Percentiles rank a stretch among this genome's conserved stretches.
Evolutionary conservation across 1,140 invertebrate genomes (phyloP).

Genomic region (Drosophila repleta): DNA sequence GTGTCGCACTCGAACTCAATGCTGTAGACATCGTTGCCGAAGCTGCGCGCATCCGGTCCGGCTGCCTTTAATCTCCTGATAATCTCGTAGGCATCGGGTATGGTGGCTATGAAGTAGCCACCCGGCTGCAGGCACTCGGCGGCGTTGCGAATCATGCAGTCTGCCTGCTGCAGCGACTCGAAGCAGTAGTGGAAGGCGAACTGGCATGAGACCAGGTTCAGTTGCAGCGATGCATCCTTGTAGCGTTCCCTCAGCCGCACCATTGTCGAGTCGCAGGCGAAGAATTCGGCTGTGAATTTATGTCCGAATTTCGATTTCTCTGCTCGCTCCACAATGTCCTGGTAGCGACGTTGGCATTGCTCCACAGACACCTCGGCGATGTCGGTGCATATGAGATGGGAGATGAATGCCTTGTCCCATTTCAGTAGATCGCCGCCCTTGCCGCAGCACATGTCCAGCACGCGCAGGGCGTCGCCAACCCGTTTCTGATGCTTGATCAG

Average conservation of each 20-base stretch:
- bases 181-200: slow-evolving; percentile 99
- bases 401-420: slow-evolving; percentile 94
- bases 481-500: slow-evolving; percentile 87
- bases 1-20: slow-evolving; percentile 91
- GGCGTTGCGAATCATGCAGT: slow-evolving; percentile 96
- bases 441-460: slow-evolving; percentile 93
- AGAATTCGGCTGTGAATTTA: slow-evolving; percentile 94
- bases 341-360: slow-evolving; percentile 91
- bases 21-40: slow-evolving; percentile 95
- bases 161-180: slow-evolving; percentile 95
- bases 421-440: slow-evolving; percentile 99
- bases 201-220: slow-evolving; percentile 98
- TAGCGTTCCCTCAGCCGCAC: slow-evolving; percentile 90
- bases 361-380: slow-evolving; percentile 96
- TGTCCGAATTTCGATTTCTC: slow-evolving; percentile 79
- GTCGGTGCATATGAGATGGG: slow-evolving; percentile 96
- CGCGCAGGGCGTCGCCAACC: slow-evolving; percentile 86
- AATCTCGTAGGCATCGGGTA: slow-evolving; percentile 96
- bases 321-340: slow-evolving; percentile 84
- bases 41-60: slow-evolving; percentile 86
- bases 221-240: slow-evolving; percentile 89
- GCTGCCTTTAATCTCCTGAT: slow-evolving; percentile 87
- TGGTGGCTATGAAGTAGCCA: slow-evolving; percentile 98
- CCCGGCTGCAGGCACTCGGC: slow-evolving; percentile 94
- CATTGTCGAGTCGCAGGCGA: slow-evolving; percentile 95